phyloP scores from a whole-genome alignment of 1,140 invertebrate species.

The Drosophila pandora region DNA sequence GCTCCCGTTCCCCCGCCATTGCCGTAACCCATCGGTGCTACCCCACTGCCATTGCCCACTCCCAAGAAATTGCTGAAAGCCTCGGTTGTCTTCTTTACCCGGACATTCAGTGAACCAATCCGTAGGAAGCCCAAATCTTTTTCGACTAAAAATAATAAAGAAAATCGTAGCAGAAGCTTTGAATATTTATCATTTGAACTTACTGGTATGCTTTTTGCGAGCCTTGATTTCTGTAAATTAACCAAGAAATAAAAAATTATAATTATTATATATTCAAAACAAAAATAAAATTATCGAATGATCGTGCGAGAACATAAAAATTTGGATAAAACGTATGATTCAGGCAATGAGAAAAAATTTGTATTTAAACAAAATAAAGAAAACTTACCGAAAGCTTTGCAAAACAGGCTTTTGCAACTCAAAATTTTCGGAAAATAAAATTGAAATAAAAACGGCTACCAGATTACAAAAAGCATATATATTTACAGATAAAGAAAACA shows the following conservation, averaged over 20 bases:
- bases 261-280: not conserved
- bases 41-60: slow-evolving; percentile 86
- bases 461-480: slow-evolving; percentile 24
- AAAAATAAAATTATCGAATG: slow-evolving; percentile 34
- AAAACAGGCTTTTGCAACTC: slow-evolving; percentile 40
- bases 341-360: slow-evolving; percentile 31
- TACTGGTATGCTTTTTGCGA: slow-evolving; percentile 89
- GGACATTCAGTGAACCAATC: slow-evolving; percentile 95
- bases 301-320: slow-evolving; percentile 28
- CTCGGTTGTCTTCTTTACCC: slow-evolving; percentile 95
- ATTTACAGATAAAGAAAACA: slow-evolving; percentile 29
- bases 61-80: slow-evolving; percentile 94
- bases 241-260: slow-evolving; percentile 13
- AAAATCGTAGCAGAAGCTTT: not conserved
- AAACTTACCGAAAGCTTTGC: slow-evolving; percentile 60
- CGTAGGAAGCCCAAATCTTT: slow-evolving; percentile 94
- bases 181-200: slow-evolving; percentile 21
- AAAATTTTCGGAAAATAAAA: slow-evolving; percentile 43
- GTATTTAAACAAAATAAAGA: slow-evolving; percentile 26
- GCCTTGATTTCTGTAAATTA: slow-evolving; percentile 89
- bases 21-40: slow-evolving; percentile 47
- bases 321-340: slow-evolving; percentile 17
- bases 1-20: slow-evolving; percentile 42
- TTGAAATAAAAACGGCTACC: slow-evolving; percentile 26
- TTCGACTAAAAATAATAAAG: slow-evolving; percentile 85